Evolutionary conservation across 2,888 invertebrate genomes (phyloP).

Genomic region (Cephalotes varians): DNA sequence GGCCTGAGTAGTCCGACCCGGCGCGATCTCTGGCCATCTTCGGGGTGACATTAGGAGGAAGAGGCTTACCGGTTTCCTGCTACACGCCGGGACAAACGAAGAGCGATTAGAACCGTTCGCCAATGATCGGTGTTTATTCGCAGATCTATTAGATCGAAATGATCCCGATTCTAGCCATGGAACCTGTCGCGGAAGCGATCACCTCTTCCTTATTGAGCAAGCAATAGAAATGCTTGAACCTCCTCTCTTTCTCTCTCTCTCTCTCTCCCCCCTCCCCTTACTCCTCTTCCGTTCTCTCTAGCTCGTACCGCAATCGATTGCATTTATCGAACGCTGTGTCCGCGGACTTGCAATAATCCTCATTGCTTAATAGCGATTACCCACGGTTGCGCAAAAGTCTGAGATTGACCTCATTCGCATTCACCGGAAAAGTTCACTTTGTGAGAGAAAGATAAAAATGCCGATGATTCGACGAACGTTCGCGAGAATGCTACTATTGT

Average conservation of each 20-base stretch:
- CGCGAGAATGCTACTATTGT: slow-evolving; percentile 20
- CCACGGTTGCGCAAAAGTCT: slow-evolving; percentile 39
- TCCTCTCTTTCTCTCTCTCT: background rate
- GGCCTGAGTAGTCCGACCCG: slow-evolving; percentile 82
- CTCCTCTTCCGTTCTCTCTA: background rate
- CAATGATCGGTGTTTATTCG: background rate
- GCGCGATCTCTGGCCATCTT: slow-evolving; percentile 82
- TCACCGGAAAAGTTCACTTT: slow-evolving; percentile 4
- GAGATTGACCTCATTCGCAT: slow-evolving; percentile 32
- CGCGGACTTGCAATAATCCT: slow-evolving; percentile 30
- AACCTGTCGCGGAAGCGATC: slow-evolving; percentile 30
- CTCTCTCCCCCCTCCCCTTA: background rate
- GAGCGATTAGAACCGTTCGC: slow-evolving; percentile 20
- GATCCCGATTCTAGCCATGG: background rate
- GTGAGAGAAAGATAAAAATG: background rate
- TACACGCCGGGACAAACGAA: slow-evolving; percentile 19
- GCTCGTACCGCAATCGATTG: slow-evolving; percentile 7
- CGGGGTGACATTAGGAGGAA: slow-evolving; percentile 76
- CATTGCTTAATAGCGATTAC: slow-evolving; percentile 46
- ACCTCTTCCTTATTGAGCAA: slow-evolving; percentile 30
- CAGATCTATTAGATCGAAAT: slow-evolving; percentile 13
- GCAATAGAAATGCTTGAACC: background rate
- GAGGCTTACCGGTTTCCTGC: slow-evolving; percentile 66
- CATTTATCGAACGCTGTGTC: background rate
- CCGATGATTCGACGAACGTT: slow-evolving; percentile 49